A percentile compares a stretch with the other conserved stretches of the same genome.
phyloP scores from a whole-genome alignment of 2,888 invertebrate species.

The Drosophila helvetica region DNA sequence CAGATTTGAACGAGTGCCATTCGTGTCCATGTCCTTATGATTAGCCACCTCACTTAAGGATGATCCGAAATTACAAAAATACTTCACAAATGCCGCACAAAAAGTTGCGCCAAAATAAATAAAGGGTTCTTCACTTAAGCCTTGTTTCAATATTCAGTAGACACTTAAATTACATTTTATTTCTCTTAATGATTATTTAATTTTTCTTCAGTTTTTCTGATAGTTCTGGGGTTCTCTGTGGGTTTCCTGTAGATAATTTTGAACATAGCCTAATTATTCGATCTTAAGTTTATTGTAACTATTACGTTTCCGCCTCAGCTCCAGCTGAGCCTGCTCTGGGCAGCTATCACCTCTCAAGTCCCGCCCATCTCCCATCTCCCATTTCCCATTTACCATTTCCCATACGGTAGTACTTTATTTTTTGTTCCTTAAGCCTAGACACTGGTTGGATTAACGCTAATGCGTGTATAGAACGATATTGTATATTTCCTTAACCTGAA shows the following conservation, averaged over 20 bases:
- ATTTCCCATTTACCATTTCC: too few relatives aligned
- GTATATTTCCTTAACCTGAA: slow-evolving; percentile 2
- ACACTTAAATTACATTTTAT: slow-evolving; percentile 15
- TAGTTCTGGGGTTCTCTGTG: not conserved
- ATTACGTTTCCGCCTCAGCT: not conserved
- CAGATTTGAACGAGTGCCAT: slow-evolving; percentile 80
- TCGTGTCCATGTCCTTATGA: not conserved
- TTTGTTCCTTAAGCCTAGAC: not conserved
- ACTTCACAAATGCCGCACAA: slow-evolving; percentile 40
- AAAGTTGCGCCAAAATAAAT: slow-evolving; percentile 35
- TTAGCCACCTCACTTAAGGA: slow-evolving; percentile 29
- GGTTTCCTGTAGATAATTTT: slow-evolving; percentile 50
- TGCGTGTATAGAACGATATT: not conserved
- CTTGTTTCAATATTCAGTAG: slow-evolving; percentile 18
- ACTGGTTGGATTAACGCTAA: not conserved
- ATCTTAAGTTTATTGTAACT: slow-evolving; percentile 18
- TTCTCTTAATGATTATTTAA: slow-evolving; percentile 1
- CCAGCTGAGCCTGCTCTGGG: not conserved
- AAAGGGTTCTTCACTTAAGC: slow-evolving; percentile 11
- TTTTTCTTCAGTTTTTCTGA: slow-evolving; percentile 3
- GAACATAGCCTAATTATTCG: slow-evolving; percentile 1
- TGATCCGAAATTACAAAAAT: slow-evolving; percentile 20
- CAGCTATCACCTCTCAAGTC: slow-evolving; percentile 13
- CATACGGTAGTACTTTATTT: too few relatives aligned
- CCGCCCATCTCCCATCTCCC: not conserved